These are phyloP conservation scores for Pseudolycoriella hygida DNA, from an alignment of 2,888 invertebrate species.

Conservation along the genomic window DNA sequence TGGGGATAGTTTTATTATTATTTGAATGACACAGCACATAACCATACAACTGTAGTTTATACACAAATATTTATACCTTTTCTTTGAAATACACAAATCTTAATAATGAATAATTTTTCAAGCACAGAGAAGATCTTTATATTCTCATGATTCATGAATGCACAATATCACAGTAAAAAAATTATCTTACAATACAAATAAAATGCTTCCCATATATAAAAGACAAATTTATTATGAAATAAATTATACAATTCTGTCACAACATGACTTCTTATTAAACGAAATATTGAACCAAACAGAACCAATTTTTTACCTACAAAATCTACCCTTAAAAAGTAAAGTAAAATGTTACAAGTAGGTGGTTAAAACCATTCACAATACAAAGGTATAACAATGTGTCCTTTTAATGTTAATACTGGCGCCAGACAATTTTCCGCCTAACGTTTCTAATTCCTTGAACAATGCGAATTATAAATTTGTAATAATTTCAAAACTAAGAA, in stretches of 20 bases:
- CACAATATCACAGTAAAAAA: neutral
- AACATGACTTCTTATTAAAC: conserved; percentile 5
- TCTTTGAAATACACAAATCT: too few species aligned
- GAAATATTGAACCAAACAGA: neutral
- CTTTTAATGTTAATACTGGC: conserved; percentile 23
- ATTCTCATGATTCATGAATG: neutral
- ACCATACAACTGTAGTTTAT: too few species aligned
- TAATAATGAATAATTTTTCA: neutral
- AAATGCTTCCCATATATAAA: conserved; percentile 3
- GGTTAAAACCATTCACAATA: neutral
- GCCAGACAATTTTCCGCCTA: conserved; percentile 22
- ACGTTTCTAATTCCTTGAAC: neutral
- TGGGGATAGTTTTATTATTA: too few species aligned
- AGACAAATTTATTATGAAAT: conserved; percentile 8
- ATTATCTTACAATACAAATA: neutral
- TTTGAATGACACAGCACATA: too few species aligned
- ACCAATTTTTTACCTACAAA: neutral
- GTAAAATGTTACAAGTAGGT: neutral
- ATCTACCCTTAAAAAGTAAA: neutral
- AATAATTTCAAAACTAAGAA: neutral
- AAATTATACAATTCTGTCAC: conserved; percentile 8
- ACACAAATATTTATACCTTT: too few species aligned
- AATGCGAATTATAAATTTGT: neutral
- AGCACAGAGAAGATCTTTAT: neutral
- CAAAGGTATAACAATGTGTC: neutral